Evolutionary conservation across 2,113 vertebrate species (phyloP).

Genomic region (Varanus salvator): DNA sequence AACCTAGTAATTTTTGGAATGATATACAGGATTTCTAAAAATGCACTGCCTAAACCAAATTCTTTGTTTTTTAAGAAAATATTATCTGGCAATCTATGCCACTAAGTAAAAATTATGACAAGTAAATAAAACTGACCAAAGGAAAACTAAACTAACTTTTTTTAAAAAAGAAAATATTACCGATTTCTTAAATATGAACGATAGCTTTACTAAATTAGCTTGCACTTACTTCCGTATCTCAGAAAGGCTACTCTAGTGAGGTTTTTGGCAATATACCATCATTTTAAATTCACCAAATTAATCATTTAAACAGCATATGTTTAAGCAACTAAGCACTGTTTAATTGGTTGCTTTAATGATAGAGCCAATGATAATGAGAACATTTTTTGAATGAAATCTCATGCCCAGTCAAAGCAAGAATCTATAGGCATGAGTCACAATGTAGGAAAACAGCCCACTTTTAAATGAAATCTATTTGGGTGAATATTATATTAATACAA

Average conservation of each 20-base stretch:
- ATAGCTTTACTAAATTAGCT: not conserved
- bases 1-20: not conserved
- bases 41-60: not conserved
- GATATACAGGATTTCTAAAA: not conserved
- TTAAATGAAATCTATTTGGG: not conserved
- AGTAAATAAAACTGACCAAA: not conserved
- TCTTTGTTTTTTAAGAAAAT: not conserved
- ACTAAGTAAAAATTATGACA: not conserved
- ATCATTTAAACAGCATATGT: not conserved
- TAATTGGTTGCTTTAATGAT: not conserved
- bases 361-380: not conserved
- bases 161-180: not conserved
- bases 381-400: not conserved
- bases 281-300: not conserved
- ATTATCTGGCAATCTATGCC: not conserved
- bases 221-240: not conserved
- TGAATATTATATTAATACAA: conserved; percentile 11
- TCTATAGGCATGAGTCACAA: not conserved
- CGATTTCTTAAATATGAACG: not conserved
- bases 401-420: not conserved
- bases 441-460: not conserved
- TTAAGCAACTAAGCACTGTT: not conserved
- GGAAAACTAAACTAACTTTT: not conserved
- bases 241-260: not conserved
- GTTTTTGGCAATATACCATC: not conserved